Evolutionary conservation across 2,113 vertebrate genomes (phyloP).

Genomic region (Cavia porcellus): DNA sequence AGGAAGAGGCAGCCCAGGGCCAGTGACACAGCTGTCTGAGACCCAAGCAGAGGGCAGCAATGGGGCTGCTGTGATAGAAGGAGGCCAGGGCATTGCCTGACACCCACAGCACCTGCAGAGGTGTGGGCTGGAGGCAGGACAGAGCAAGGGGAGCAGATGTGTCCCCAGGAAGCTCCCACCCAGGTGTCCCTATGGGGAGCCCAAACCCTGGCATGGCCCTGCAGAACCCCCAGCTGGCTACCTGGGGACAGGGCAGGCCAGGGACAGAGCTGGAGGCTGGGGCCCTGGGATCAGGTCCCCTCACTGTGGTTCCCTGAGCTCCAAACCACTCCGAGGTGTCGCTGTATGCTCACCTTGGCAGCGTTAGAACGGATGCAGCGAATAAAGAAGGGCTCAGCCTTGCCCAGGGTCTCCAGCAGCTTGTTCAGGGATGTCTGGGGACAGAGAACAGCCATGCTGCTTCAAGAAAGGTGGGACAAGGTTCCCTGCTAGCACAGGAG

Average conservation of each 20-base stretch:
- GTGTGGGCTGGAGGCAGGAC: neutral
- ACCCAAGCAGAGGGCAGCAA: neutral
- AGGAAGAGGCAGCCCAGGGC: neutral
- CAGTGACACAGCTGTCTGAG: neutral
- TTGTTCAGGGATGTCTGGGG: constrained; percentile 95
- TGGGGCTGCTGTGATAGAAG: neutral
- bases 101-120: neutral
- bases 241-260: neutral
- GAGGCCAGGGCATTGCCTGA: neutral
- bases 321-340: too few species aligned
- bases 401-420: constrained; percentile 94
- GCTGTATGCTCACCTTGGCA: constrained; percentile 92
- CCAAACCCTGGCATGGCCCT: neutral
- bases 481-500: neutral
- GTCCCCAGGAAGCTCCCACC: neutral
- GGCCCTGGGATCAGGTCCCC: neutral
- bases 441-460: neutral
- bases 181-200: rapidly evolving
- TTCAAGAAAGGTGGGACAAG: rapidly evolving
- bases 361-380: constrained; percentile 98
- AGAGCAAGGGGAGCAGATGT: neutral
- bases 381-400: constrained; percentile 98
- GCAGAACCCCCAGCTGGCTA: neutral
- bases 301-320: too few species aligned
- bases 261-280: too few species aligned